Evolutionary conservation across 30 jellyfish, hydroid and myxozoan species (phyloP), one percentile per base, ranked within the genome.

Genomic region (Catostylus mosaicus): DNA sequence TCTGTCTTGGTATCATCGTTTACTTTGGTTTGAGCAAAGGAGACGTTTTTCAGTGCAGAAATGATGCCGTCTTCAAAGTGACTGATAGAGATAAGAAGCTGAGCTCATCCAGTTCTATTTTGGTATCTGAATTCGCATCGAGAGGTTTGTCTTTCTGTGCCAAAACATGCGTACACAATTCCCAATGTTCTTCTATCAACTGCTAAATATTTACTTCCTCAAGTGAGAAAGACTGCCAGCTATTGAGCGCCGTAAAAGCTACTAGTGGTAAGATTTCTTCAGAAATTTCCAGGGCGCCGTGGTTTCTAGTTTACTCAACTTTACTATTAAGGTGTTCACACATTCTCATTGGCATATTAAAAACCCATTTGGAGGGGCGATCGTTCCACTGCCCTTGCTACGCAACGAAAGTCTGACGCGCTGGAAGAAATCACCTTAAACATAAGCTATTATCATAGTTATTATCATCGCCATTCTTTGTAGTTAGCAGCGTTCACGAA

Each of bases 21-120:
- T 8, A 10, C 19, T 3, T 50, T 18, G 18, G 71, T 18, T 36
- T 23, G 38, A 16, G 71, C 38, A 23, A 11, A 24, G 38, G 38
- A 59, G 71, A 68, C 1, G 24, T 68, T 10, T 68, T 34, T 68
- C 80, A 64, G 20, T 68, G 80, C 62, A 33, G 80, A 18, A 43
- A 46, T 1, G 80, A 68, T 38, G 64, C 65, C 19, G 29, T 37
- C 1, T 33, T 68, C 38, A 68, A 68, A n/a, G 54, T 24, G 34
- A 37, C 64, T 6, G 40, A 20, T 30, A 43, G 56, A 35, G 64
- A 68, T 38, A 68, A 46, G 7, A 68, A 34, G 37, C 64, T 68
- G 59, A 46, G 16, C 40, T 35, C 40, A 5, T 1, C 62, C 3
- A 16, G 66, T 1, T 16, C 14, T 18, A 46, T 33, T 24, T 32